Evolutionary conservation across 2,888 invertebrate species (phyloP), one percentile per base, ranked within the genome.

Genomic region (Agriopis aurantiaria): DNA sequence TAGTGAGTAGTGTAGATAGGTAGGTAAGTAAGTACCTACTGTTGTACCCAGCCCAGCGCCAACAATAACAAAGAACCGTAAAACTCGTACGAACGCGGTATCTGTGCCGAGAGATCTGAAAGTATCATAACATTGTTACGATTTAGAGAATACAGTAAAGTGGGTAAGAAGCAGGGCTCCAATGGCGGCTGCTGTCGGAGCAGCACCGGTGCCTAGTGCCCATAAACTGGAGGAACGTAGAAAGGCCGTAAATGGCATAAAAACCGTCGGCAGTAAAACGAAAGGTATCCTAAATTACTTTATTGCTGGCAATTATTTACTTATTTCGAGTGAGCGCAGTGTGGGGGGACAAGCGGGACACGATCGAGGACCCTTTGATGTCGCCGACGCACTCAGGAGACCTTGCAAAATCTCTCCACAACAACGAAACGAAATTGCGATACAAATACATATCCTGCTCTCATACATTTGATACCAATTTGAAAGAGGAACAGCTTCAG

Each of bases 281-380:
- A 72, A 75, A 69, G 67, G 70, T 76, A 45, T 61, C 69, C 70
- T 70, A 73, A 74, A 78, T 76, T 72, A 69, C 65, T 78, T 78
- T 76, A 78, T 75, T 65, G 68, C 71, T 23, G 71, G 62, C 70
- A 59, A 63, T 70, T 63, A 70, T 59, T 70, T 70, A n/a, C n/a
- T 66, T 62, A 66, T 66, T 70, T 58, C 23, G 49, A 51, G 64
- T 23, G 64, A 63, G 51, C 58, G 56, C 46, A 43, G 33, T 9
- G 12, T 9, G 14, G 8, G 23, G 56, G 46, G 48, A 43, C 43
- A 43, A 43, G 3, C 33, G 5, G 33, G 33, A 33, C 11, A 4
- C 48, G 43, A 48, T 51, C 46, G 61, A 58, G 48, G 56, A 43
- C 41, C 62, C 66, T 67, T 72, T 70, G 33, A 70, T 59, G 67